Evolutionary conservation across 2,797 vertebrate genomes (phyloP), one percentile per base, ranked within the genome.

Genomic region (Phrynocephalus vlangalii): DNA sequence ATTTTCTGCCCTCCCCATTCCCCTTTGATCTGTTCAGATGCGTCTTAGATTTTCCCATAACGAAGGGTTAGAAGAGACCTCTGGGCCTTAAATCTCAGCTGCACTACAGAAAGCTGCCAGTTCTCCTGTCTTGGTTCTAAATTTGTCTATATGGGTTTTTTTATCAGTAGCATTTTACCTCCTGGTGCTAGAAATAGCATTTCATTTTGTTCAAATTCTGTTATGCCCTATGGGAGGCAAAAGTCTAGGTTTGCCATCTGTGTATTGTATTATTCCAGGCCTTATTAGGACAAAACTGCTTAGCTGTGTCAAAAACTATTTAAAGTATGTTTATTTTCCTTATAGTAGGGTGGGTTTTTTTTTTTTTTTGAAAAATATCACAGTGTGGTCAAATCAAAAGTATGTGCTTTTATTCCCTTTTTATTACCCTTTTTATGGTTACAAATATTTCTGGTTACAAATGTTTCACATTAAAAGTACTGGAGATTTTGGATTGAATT

Each of bases 241-340:
- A 83, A 90, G 24, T 67, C 88, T 87, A 30, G 83, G 79, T n/a
- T 89, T 83, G 76, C 8, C 93, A 67, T 9, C 77, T 1, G 82
- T 91, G 68, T 87, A 72, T 91, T 95, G 44, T 91, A 82, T 93
- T 91, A 89, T 83, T 93, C 88, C 91, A 89, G 48, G 91, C 94
- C 96, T 92, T 96, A 96, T 96, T 95, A 95, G 93, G 94, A 91
- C 94, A 95, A 95, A 96, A 95, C 87, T 92, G 44, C 79, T 77
- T 80, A 89, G 84, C 88, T 92, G 84, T 89, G 90, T 91, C 89
- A 89, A 88, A 90, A 95, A 86, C 90, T 95, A 94, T 96, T 96
- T 92, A 90, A 95, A 88, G 88, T 95, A 90, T 96, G 94, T 94
- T 95, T 93, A 94, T 91, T 70, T 56, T 71, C 30, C 66, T 87